Conservation (phyloP, 2,113 vertebrate species). For the Dolichotis patagonum region DNA sequence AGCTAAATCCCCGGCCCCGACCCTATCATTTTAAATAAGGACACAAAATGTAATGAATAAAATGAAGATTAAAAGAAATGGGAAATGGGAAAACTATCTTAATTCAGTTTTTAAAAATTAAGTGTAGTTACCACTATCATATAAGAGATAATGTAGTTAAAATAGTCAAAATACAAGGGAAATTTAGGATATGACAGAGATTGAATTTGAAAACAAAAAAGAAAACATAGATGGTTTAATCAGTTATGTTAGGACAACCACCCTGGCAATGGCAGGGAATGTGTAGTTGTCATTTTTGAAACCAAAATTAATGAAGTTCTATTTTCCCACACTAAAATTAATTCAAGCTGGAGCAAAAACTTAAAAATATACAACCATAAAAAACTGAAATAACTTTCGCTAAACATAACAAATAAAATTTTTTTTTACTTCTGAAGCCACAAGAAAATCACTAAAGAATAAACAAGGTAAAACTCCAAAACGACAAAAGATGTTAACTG, state of each 20-base stretch:
- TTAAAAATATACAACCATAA: background rate
- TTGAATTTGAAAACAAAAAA: slow-evolving; percentile 19
- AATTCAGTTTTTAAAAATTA: slow-evolving; percentile 18
- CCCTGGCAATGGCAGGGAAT: background rate
- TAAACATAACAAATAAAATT: background rate
- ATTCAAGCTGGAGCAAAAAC: slow-evolving; percentile 6
- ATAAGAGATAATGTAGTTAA: background rate
- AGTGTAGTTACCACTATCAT: background rate
- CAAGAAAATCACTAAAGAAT: slow-evolving; percentile 12
- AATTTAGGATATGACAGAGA: slow-evolving; percentile 7
- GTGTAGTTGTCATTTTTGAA: background rate
- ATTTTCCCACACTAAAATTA: background rate
- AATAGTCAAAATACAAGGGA: background rate
- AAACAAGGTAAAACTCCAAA: background rate
- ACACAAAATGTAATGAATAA: slow-evolving; percentile 9
- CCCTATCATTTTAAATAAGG: background rate
- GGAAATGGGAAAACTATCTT: background rate
- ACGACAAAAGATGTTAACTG: background rate
- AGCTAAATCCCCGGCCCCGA: no score
- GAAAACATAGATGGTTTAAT: slow-evolving; percentile 6
- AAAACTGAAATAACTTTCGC: background rate
- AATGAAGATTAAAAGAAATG: slow-evolving; percentile 29
- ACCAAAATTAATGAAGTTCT: background rate
- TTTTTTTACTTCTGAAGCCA: background rate
- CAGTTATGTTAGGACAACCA: background rate